Conservation (phyloP, 2,113 vertebrate genomes). For the Lophotis ruficrista region DNA sequence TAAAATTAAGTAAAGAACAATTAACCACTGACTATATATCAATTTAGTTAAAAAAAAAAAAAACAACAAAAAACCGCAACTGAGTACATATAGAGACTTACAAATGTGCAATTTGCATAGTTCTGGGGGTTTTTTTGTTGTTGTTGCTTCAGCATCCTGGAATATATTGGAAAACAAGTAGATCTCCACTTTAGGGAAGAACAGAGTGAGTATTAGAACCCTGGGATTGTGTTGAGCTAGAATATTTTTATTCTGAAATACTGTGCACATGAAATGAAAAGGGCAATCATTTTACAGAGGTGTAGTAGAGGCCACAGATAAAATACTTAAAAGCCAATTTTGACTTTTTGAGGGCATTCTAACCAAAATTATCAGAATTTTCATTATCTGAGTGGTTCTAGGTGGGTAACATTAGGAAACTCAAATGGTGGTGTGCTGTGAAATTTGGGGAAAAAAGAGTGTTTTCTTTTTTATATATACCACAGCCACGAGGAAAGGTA, state of each 20-base stretch:
- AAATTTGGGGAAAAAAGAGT: not conserved
- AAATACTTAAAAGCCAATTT: not conserved
- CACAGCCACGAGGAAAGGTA: not conserved
- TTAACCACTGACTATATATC: not conserved
- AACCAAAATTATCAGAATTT: not conserved
- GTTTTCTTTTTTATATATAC: not conserved
- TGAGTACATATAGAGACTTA: not conserved
- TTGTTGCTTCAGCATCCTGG: not conserved
- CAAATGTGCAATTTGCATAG: not conserved
- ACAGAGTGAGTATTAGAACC: not conserved
- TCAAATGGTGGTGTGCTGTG: not conserved
- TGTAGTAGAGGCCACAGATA: not conserved
- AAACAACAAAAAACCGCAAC: fast-evolving
- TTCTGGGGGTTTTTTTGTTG: not conserved
- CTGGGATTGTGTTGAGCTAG: not conserved
- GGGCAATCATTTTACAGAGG: not conserved
- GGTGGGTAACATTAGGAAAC: not conserved
- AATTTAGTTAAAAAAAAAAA: not conserved
- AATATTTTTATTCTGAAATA: not conserved
- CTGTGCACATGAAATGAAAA: not conserved
- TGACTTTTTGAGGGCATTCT: not conserved
- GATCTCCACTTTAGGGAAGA: not conserved
- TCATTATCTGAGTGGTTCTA: not conserved
- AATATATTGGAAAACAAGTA: not conserved
- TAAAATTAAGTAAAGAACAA: not conserved